Base-by-base conservation (phyloP, 2,797 vertebrate species). In the Rhincodon typus region DNA sequence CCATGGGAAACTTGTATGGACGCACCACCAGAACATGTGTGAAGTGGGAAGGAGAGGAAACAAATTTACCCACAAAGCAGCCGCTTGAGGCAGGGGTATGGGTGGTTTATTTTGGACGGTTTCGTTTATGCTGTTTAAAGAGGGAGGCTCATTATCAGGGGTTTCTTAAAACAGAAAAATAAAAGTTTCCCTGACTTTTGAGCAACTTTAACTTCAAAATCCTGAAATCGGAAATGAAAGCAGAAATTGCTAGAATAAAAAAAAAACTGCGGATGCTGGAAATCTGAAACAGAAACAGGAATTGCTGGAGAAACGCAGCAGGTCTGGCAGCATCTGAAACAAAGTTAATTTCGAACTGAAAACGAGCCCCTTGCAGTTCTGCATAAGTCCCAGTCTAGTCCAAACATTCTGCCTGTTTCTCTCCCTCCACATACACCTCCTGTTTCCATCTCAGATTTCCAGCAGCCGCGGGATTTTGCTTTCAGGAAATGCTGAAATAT, bases 1-100 rank as follows among this genome's bases (percentile, higher is more conserved):
- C 99, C 99, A 0, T 99, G 99, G 99, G 99, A 99, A 97, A 98
- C 98, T 38, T 99, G 99, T 97, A 99, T 99, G 98, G 99, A 99
- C 0, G 99, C 99, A 0, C 99, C 99, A 88, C 98, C 98, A 0
- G 99, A 99, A 27, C 97, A 97, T 12, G 13, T 17, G 95, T 97
- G 96, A 0, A 97, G 95, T 97, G 96, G 0, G 97, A 98, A 96
- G 30, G 23, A 46, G 12, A 1, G 27, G 74, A 15, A 74, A 4
- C 13, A 53, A 62, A 3, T 21, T 19, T 62, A 30, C 87, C 62
- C 79, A 19, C 50, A 53, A 57, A 34, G 27, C 23, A 50, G 6
- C 17, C 87, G 19, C 42, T 53, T 30, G 19, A 27, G 38, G 42
- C 42, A 94, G 23, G 30, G 34, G 67, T 93, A 13, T 38, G 34